These are phyloP conservation scores for Calcarius ornatus DNA, from an alignment of 2,113 vertebrate species.

Conservation along the genomic window DNA sequence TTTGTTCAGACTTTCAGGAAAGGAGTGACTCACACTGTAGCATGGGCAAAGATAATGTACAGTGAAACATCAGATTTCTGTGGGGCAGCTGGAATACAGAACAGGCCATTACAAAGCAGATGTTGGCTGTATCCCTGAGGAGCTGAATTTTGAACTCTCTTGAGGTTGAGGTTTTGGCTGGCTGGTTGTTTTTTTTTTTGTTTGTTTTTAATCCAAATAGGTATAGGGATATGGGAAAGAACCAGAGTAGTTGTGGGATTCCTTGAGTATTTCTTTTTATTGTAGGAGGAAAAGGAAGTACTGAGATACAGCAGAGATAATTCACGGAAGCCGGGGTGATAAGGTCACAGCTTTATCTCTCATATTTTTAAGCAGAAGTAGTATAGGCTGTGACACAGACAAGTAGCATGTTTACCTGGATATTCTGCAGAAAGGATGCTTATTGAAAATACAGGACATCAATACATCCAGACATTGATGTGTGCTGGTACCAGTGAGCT, in stretches of 20 bases:
- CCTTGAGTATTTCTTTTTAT: background rate
- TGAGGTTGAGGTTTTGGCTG: background rate
- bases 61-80: background rate
- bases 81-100: background rate
- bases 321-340: background rate
- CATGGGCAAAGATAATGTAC: background rate
- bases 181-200: too few species aligned
- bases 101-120: background rate
- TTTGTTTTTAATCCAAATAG: background rate
- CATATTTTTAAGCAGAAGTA: background rate
- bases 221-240: background rate
- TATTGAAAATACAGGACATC: background rate
- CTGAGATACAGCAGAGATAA: background rate
- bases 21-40: background rate
- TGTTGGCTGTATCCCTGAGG: background rate
- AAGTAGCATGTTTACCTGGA: background rate
- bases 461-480: background rate
- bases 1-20: background rate
- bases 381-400: background rate
- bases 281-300: background rate
- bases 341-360: background rate
- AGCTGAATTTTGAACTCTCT: background rate
- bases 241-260: background rate
- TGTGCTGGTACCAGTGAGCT: background rate
- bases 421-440: background rate